Percentiles rank a stretch among this genome's conserved stretches.
These are phyloP conservation scores for Sebastes dallii DNA, from an alignment of 2,797 vertebrate species.

Conservation along the genomic window DNA sequence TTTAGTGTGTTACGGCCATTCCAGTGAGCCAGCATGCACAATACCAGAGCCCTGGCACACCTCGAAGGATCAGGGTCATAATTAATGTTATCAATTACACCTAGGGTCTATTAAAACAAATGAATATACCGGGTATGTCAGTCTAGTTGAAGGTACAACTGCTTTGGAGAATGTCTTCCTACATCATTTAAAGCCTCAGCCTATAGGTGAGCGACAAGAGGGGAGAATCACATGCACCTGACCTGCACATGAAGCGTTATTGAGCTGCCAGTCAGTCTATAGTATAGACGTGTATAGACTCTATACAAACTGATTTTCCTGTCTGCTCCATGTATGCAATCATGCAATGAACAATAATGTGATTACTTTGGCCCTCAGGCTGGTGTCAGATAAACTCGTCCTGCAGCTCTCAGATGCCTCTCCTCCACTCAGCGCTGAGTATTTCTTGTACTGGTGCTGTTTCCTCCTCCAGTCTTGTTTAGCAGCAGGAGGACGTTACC, in stretches of 20 bases:
- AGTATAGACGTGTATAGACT: background rate
- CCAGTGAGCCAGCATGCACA: no score
- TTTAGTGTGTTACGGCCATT: no score
- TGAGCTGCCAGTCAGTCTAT: slow-evolving; percentile 8
- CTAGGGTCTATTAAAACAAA: no score
- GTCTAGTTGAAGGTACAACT: background rate
- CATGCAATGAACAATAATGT: background rate
- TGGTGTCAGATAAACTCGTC: background rate
- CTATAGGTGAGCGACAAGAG: slow-evolving; percentile 3
- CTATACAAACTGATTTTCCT: slow-evolving; percentile 14
- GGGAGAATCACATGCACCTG: slow-evolving; percentile 27
- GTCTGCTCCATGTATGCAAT: background rate
- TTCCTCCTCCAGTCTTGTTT: slow-evolving; percentile 13
- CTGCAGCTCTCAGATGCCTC: background rate
- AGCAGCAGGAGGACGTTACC: background rate
- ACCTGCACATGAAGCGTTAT: slow-evolving; percentile 14
- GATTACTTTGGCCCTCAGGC: background rate
- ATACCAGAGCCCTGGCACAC: no score
- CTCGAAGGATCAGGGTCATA: no score
- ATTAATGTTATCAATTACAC: no score
- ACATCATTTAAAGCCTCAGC: slow-evolving; percentile 31
- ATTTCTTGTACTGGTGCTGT: slow-evolving; percentile 3
- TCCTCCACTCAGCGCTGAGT: background rate
- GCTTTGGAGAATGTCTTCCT: background rate
- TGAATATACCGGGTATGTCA: background rate